phyloP scores from a whole-genome alignment of 2,113 vertebrate genomes.

The Cyprinus carpio region DNA sequence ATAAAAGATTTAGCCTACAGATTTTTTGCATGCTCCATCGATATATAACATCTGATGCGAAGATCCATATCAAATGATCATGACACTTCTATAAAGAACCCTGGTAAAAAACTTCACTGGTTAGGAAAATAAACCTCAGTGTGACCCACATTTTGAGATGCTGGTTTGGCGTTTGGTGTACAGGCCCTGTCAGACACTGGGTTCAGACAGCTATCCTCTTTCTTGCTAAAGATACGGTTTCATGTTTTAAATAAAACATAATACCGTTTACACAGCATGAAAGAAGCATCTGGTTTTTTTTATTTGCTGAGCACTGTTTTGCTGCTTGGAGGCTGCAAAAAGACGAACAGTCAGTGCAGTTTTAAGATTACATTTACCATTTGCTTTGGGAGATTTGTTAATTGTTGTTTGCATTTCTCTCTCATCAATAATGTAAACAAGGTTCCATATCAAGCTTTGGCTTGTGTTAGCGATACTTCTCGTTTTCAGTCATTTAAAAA shows the following conservation, averaged over 20 bases:
- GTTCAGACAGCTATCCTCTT: conserved; percentile 65
- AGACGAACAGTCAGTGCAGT: background rate
- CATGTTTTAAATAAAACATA: conserved; percentile 80
- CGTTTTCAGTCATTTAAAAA: conserved; percentile 58
- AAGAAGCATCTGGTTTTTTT: conserved; percentile 24
- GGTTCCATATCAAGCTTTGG: background rate
- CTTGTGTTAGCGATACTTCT: conserved; percentile 61
- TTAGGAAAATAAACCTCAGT: conserved; percentile 46
- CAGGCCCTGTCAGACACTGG: conserved; percentile 44
- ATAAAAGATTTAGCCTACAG: background rate
- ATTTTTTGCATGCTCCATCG: background rate
- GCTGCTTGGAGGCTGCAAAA: background rate
- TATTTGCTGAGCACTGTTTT: background rate
- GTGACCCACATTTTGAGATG: conserved; percentile 60
- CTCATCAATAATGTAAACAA: conserved; percentile 15
- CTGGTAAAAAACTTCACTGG: conserved; percentile 1
- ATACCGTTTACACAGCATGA: conserved; percentile 60
- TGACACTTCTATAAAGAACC: too few relatives aligned
- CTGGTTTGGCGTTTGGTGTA: conserved; percentile 54
- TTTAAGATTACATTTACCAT: background rate
- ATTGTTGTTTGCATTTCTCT: background rate
- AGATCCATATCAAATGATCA: background rate
- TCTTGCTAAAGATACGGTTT: conserved; percentile 66
- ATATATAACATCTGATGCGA: background rate
- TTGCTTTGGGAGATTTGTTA: background rate